Percentiles rank a stretch among this genome's conserved stretches.
These are phyloP conservation scores for Nothoprocta perdicaria DNA, from an alignment of 2,113 vertebrate genomes.

Conservation along the genomic window DNA sequence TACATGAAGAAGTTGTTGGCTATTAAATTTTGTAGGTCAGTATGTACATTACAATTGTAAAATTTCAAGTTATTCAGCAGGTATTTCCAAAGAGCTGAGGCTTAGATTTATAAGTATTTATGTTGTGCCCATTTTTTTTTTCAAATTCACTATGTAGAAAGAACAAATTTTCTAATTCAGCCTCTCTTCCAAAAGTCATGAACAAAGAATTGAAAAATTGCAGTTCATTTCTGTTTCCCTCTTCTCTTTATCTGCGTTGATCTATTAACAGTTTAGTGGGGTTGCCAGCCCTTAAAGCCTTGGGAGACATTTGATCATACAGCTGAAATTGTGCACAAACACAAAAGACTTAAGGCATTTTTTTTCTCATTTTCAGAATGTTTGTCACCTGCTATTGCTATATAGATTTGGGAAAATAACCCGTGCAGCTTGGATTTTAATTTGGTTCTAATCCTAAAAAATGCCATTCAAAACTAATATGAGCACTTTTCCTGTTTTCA, in stretches of 20 bases:
- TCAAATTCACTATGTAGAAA: not conserved
- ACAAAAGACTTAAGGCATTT: not conserved
- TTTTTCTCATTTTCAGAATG: not conserved
- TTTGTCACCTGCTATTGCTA: not conserved
- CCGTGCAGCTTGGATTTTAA: not conserved
- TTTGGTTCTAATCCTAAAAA: not conserved
- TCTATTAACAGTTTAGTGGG: not conserved
- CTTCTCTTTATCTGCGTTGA: conserved; percentile 33
- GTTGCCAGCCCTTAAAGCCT: not conserved
- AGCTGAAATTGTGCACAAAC: not conserved
- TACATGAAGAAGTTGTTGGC: not conserved
- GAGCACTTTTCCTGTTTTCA: not conserved
- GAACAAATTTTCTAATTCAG: not conserved
- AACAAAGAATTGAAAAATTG: conserved; percentile 17
- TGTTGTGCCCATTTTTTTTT: conserved; percentile 18
- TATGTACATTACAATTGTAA: not conserved
- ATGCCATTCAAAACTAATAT: not conserved
- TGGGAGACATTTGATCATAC: not conserved
- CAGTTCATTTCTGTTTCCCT: conserved; percentile 6
- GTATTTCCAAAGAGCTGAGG: not conserved
- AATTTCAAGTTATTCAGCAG: not conserved
- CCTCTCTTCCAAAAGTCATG: not conserved
- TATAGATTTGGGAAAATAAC: not conserved
- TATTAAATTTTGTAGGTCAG: not conserved
- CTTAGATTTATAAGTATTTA: conserved; percentile 41